Evolutionary conservation across 2,888 invertebrate species (phyloP), one percentile per base, ranked within the genome.

Genomic region (Eulithis testata): DNA sequence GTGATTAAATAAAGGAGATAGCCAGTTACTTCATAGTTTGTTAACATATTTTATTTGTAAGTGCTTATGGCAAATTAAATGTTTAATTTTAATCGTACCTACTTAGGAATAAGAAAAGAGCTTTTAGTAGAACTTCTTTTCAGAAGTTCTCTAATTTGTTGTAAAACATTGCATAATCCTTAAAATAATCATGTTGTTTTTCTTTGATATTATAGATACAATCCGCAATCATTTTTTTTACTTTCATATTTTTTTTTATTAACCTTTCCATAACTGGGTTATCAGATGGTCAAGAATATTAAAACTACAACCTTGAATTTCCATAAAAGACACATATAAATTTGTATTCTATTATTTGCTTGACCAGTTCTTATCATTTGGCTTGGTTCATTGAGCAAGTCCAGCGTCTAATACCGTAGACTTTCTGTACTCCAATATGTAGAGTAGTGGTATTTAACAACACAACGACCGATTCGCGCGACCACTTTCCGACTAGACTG

Each of bases 371-470:
- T 37, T 43, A 68, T 63, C 62, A 51, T 11, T 55, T 36, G 65
- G 44, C 57, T 66, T 44, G 47, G 63, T 53, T 60, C 60, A 71
- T 59, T 68, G 62, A 62, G 67, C 64, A 69, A 66, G 64, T 63
- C 51, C 47, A 60, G 70, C 66, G 36, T 11, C 12, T 59, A 60
- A 64, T 65, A 65, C 61, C 53, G 73, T 83, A 75, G 81, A 82
- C 82, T 83, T 86, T 84, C 83, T 79, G 84, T 45, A 77, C 79
- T 81, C 76, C 79, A 76, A 90, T 91, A 91, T 90, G 88, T 90
- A 90, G 88, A 88, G 85, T 89, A 89, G 84, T 81, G 77, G 91
- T 93, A 93, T 93, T 93, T 93, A 93, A 93, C 87, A 88, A 85
- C 87, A 85, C 77, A 76, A 82, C 88, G 69, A 73, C 71, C 80